Percentiles rank a stretch among this genome's conserved stretches.
Evolutionary conservation across 2,888 invertebrate genomes (phyloP).

Genomic region (Chesias legatella): DNA sequence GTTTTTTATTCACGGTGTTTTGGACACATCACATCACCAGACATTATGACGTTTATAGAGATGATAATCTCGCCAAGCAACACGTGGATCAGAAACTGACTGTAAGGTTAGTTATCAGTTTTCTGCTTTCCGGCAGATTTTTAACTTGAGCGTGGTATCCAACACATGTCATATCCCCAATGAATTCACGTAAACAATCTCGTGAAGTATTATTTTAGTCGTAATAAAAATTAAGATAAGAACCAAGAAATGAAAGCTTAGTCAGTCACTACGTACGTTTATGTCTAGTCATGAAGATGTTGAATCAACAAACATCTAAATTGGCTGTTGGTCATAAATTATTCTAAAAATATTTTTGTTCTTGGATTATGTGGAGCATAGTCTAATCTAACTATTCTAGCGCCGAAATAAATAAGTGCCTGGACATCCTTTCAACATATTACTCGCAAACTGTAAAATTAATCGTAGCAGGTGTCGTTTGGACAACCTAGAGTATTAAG

Average conservation of each 20-base stretch:
- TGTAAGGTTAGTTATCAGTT: too few species aligned
- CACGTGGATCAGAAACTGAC: too few species aligned
- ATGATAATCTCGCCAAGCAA: too few species aligned
- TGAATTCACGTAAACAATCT: constrained; percentile 1
- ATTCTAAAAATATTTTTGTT: constrained; percentile 26
- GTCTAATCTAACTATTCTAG: constrained; percentile 4
- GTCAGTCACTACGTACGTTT: constrained; percentile 4
- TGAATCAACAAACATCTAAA: constrained; percentile 20
- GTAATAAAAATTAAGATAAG: constrained; percentile 1
- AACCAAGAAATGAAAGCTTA: neutral
- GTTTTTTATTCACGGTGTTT: neutral
- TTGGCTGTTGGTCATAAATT: constrained; percentile 27
- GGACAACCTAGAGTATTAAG: constrained; percentile 12
- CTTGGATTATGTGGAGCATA: constrained; percentile 6
- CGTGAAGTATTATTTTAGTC: neutral
- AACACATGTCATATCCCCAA: too few species aligned
- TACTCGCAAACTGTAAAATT: constrained; percentile 31
- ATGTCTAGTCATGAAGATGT: constrained; percentile 20
- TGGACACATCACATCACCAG: neutral
- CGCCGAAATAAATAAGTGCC: constrained; percentile 18
- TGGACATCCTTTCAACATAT: constrained; percentile 14
- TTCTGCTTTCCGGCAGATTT: too few species aligned
- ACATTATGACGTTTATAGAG: too few species aligned
- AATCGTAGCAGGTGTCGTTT: constrained; percentile 27
- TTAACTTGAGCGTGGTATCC: too few species aligned